phyloP scores from a whole-genome alignment of 2,797 vertebrate species.

The Taeniopygia guttata region DNA sequence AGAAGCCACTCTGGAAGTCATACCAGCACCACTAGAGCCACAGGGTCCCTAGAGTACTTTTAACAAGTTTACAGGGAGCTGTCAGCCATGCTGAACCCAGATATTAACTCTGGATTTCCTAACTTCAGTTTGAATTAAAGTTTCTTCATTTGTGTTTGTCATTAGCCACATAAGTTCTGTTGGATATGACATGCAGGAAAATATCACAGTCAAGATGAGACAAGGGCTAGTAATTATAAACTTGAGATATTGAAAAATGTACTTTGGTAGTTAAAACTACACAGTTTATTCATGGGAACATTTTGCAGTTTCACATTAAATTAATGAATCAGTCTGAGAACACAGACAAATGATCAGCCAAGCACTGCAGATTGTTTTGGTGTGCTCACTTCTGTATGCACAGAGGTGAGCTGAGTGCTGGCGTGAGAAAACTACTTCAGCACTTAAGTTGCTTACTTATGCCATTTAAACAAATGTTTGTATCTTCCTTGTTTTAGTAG shows the following conservation, averaged over 20 bases:
- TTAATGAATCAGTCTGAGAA: not conserved
- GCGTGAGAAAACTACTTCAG: not conserved
- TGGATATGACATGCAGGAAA: not conserved
- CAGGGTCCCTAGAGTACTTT: not conserved
- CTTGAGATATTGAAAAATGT: not conserved
- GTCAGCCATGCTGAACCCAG: fast-evolving
- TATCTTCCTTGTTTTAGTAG: not conserved
- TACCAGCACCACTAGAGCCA: not conserved
- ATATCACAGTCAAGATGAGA: not conserved
- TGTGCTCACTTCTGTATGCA: not conserved
- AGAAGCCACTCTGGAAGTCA: not conserved
- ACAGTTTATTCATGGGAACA: fast-evolving
- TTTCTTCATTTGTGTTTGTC: not conserved
- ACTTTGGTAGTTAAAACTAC: not conserved
- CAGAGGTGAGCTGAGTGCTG: fast-evolving
- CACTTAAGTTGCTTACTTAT: not conserved
- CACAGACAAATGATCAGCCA: not conserved
- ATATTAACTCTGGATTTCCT: not conserved
- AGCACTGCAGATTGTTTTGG: not conserved
- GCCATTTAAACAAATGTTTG: not conserved
- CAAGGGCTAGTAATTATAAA: not conserved
- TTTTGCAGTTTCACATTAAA: not conserved
- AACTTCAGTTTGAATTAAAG: not conserved
- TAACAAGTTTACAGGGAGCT: not conserved
- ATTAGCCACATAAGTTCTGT: not conserved